Conservation (phyloP, 2,113 vertebrate genomes). For the Crotalus tigris region DNA sequence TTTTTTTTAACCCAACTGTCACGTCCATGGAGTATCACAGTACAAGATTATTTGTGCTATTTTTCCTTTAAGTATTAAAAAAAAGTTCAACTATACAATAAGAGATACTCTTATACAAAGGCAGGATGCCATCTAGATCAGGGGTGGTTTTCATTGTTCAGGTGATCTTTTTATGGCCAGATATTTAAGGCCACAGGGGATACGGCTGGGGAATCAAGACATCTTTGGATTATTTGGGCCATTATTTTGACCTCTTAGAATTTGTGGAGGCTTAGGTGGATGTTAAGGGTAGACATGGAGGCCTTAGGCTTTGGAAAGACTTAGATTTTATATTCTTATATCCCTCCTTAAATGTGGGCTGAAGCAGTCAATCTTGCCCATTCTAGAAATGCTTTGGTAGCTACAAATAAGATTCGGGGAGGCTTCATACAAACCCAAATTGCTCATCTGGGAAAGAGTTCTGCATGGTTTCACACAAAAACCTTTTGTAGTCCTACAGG, state of each 20-base stretch:
- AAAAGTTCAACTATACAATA: too few relatives aligned
- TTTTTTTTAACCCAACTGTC: too few relatives aligned
- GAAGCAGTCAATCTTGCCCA: background rate
- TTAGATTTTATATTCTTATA: background rate
- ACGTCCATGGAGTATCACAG: too few relatives aligned
- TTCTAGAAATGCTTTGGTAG: background rate
- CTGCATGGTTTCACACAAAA: background rate
- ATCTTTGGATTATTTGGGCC: background rate
- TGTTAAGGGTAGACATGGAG: background rate
- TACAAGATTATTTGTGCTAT: too few relatives aligned
- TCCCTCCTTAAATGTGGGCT: background rate
- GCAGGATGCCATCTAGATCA: background rate
- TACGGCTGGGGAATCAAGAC: background rate
- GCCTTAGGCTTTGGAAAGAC: background rate
- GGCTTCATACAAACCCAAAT: background rate
- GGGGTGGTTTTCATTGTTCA: background rate
- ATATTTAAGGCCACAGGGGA: background rate
- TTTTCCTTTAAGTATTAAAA: too few relatives aligned
- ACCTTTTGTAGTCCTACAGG: background rate
- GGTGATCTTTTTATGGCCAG: background rate
- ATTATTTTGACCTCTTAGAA: background rate
- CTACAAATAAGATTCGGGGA: background rate
- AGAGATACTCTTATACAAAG: too few relatives aligned
- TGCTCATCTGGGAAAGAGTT: background rate
- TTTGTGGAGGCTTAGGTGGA: background rate